Evolutionary conservation across 2,797 vertebrate species (phyloP).

Genomic region (Acipenser oxyrinchus): DNA sequence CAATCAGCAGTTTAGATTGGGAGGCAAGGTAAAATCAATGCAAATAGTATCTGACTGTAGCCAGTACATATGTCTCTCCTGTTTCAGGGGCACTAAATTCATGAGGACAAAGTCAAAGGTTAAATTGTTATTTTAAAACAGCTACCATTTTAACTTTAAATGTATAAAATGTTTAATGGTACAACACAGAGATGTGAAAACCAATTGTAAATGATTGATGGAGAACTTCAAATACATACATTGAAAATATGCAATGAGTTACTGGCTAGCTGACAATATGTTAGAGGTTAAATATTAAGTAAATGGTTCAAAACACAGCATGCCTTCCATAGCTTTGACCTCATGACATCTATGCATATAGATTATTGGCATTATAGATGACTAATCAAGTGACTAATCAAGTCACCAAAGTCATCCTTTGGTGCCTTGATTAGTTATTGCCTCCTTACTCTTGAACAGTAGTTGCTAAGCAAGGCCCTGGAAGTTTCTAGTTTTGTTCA

Average conservation of each 20-base stretch:
- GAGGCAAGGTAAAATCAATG: too few relatives aligned
- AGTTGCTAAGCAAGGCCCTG: not conserved
- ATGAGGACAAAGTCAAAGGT: too few relatives aligned
- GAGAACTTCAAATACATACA: too few relatives aligned
- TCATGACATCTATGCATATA: not conserved
- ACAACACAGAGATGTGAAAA: too few relatives aligned
- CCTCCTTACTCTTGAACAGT: not conserved
- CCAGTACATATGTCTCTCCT: too few relatives aligned
- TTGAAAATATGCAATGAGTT: not conserved
- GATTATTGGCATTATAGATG: not conserved
- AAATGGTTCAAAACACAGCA: constrained; percentile 1
- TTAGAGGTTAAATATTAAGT: not conserved
- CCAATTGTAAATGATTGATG: too few relatives aligned
- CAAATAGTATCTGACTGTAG: too few relatives aligned
- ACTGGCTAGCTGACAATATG: not conserved
- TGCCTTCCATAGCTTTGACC: not conserved
- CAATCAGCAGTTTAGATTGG: too few relatives aligned
- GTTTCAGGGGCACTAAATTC: too few relatives aligned
- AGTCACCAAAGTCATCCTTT: not conserved
- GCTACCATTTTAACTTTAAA: too few relatives aligned
- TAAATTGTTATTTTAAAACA: too few relatives aligned
- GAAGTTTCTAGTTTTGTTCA: not conserved
- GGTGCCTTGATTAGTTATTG: not conserved
- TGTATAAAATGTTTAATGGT: too few relatives aligned
- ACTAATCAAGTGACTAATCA: not conserved